A percentile compares a stretch with the other conserved stretches of the same genome.
Conservation (phyloP, 1,140 invertebrate species). For the Euura lappo region DNA sequence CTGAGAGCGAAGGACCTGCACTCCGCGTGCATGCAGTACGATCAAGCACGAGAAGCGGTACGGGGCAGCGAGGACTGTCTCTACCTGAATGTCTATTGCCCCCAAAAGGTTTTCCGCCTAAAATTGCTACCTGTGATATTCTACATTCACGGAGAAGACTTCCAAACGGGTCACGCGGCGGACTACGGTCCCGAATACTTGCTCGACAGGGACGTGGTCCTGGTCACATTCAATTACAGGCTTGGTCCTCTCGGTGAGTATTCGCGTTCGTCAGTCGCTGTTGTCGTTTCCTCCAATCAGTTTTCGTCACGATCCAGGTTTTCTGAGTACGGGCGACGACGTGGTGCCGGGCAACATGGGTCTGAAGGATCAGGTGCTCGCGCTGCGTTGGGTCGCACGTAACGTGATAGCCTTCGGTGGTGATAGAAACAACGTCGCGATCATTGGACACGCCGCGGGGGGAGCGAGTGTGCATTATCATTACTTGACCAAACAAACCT, state of each 20-base stretch:
- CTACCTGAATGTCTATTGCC: slow-evolving; percentile 79
- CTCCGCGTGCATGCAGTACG: too few relatives aligned
- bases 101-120: slow-evolving; percentile 45
- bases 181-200: slow-evolving; percentile 52
- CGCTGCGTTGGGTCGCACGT: too few relatives aligned
- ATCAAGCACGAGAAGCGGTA: too few relatives aligned
- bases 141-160: slow-evolving; percentile 67
- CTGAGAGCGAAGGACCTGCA: too few relatives aligned
- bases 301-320: slow-evolving; percentile 11
- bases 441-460: slow-evolving; percentile 74
- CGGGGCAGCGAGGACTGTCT: slow-evolving; percentile 71
- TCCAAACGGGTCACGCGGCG: slow-evolving; percentile 47
- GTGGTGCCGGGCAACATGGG: slow-evolving; percentile 45
- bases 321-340: slow-evolving; percentile 44
- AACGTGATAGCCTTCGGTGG: slow-evolving; percentile 65
- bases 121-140: slow-evolving; percentile 60
- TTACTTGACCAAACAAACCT: slow-evolving; percentile 51
- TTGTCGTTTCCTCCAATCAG: too few relatives aligned
- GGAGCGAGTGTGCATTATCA: slow-evolving; percentile 42
- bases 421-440: slow-evolving; percentile 69
- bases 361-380: slow-evolving; percentile 9
- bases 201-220: slow-evolving; percentile 59
- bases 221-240: slow-evolving; percentile 65
- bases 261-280: too few relatives aligned
- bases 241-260: slow-evolving; percentile 56